phyloP scores from a whole-genome alignment of 2,888 invertebrate genomes.

The Epirrhoe alternata region DNA sequence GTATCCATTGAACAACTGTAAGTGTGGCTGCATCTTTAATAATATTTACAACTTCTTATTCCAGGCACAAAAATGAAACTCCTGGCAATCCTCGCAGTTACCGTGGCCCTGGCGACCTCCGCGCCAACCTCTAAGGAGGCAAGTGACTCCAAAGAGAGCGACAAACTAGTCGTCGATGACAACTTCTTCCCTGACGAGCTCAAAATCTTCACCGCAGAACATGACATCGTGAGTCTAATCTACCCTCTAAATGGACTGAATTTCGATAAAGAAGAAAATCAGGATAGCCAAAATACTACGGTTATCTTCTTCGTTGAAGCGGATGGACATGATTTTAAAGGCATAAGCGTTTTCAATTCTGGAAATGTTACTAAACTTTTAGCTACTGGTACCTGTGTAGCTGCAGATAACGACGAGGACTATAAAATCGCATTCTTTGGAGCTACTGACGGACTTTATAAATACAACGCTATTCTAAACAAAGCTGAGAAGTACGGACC shows the following conservation, averaged over 20 bases:
- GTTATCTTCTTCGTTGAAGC: conserved; percentile 47
- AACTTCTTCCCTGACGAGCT: conserved; percentile 33
- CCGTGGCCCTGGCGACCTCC: conserved; percentile 33
- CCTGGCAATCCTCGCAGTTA: conserved; percentile 22
- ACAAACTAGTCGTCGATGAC: conserved; percentile 13
- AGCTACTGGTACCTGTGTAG: conserved; percentile 55
- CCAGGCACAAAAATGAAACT: conserved; percentile 40
- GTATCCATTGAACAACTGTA: no score
- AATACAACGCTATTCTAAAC: conserved; percentile 47
- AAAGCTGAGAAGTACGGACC: conserved; percentile 59
- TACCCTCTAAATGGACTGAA: conserved; percentile 52
- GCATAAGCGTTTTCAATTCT: conserved; percentile 52
- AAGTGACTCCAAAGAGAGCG: conserved; percentile 12
- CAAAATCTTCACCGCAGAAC: conserved; percentile 47
- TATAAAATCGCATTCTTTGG: conserved; percentile 49
- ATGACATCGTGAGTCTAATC: conserved; percentile 55
- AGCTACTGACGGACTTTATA: conserved; percentile 56
- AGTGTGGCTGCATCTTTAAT: not conserved
- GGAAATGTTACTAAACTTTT: conserved; percentile 51
- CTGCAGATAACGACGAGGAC: conserved; percentile 48
- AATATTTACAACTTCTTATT: no score
- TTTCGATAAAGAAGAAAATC: conserved; percentile 32
- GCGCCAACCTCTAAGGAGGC: conserved; percentile 35
- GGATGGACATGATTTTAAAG: conserved; percentile 55
- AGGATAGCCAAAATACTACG: not conserved